A percentile compares a stretch with the other conserved stretches of the same genome.
Conservation (phyloP, 2,888 invertebrate species). For the Euclidia mi region DNA sequence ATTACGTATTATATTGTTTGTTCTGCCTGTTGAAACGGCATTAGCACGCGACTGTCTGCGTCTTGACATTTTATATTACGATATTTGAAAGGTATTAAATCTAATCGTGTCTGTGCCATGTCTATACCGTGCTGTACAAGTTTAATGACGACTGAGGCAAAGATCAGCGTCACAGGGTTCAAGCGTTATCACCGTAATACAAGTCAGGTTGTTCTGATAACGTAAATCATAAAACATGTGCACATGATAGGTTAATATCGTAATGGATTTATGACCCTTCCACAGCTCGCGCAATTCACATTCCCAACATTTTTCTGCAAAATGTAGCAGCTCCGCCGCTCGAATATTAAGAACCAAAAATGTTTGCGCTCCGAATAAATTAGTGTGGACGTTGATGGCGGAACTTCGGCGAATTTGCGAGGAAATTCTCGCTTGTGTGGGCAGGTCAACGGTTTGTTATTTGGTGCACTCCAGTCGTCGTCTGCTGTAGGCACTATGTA, state of each 20-base stretch:
- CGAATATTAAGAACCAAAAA: constrained; percentile 8
- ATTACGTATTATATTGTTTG: constrained; percentile 6
- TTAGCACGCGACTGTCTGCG: not conserved
- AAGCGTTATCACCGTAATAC: constrained; percentile 44
- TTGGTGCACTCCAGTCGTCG: constrained; percentile 9
- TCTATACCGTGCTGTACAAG: not conserved
- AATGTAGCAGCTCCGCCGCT: not conserved
- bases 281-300: constrained; percentile 16
- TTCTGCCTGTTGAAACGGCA: not conserved
- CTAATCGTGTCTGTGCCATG: not conserved
- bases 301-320: constrained; percentile 8
- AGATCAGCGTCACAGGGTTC: constrained; percentile 48
- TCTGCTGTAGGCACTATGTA: constrained; percentile 11
- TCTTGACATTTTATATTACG: not conserved
- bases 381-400: constrained; percentile 1
- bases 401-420: not conserved
- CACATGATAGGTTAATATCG: constrained; percentile 30
- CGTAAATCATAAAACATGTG: constrained; percentile 29
- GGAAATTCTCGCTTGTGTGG: constrained; percentile 1
- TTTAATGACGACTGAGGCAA: constrained; percentile 20
- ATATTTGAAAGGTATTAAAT: constrained; percentile 2
- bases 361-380: constrained; percentile 8
- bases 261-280: constrained; percentile 25
- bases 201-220: constrained; percentile 20
- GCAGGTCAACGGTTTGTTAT: not conserved